Evolutionary conservation across 2,888 invertebrate species (phyloP).

Genomic region (Himalopsyche kuldschensis): DNA sequence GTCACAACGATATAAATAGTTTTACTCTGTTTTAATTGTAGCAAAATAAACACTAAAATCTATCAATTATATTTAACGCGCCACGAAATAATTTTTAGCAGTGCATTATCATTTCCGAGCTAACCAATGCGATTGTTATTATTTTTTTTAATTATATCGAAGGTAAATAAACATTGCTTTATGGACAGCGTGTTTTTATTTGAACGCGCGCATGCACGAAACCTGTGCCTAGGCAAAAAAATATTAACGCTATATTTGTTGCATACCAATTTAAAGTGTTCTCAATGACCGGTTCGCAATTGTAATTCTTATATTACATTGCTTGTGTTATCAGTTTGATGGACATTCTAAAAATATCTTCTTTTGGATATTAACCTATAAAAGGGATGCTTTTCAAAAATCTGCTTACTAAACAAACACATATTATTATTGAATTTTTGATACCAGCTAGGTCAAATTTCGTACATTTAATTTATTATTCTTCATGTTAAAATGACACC

Average conservation of each 20-base stretch:
- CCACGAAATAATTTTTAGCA: neutral
- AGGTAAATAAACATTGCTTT: neutral
- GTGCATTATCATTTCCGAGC: neutral
- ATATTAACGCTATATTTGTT: neutral
- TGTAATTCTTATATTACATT: neutral
- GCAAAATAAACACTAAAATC: neutral
- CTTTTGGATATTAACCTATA: no score
- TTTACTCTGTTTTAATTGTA: neutral
- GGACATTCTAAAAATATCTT: no score
- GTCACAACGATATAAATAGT: neutral
- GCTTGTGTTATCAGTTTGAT: neutral
- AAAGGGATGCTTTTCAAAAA: no score
- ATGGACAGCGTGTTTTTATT: neutral
- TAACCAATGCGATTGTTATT: neutral
- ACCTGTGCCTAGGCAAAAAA: neutral
- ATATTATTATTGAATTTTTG: no score
- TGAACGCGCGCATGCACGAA: neutral
- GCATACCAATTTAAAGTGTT: neutral
- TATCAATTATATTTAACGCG: neutral
- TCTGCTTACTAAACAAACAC: no score
- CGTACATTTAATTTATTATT: no score
- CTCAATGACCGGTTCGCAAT: neutral
- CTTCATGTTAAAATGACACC: no score
- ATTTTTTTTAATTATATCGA: neutral
- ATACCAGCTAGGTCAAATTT: no score